Percentiles rank a stretch among this genome's conserved stretches.
These are phyloP conservation scores for Strix aluco DNA, from an alignment of 2,113 vertebrate species.

Conservation along the genomic window DNA sequence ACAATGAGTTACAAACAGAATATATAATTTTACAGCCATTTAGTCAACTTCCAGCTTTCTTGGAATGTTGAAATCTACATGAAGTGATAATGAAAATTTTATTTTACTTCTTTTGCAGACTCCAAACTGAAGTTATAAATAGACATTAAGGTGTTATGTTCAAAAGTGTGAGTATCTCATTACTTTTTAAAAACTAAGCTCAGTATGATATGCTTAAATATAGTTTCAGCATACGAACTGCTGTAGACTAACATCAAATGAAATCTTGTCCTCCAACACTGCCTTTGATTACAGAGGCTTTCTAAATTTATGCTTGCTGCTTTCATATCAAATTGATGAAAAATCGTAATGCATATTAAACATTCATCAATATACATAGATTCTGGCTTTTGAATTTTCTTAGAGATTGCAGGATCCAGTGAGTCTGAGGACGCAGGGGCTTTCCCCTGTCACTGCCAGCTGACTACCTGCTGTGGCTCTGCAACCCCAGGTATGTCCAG, in stretches of 20 bases:
- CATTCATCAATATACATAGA: background rate
- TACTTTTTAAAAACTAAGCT: background rate
- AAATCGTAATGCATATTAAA: background rate
- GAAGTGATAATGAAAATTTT: background rate
- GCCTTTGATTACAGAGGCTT: background rate
- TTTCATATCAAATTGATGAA: background rate
- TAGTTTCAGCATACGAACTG: background rate
- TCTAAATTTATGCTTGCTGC: background rate
- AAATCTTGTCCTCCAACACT: background rate
- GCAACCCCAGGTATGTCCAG: background rate
- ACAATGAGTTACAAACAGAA: background rate
- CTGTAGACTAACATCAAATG: background rate
- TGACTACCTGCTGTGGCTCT: background rate
- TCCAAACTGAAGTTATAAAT: background rate
- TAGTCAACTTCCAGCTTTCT: background rate
- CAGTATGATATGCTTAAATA: background rate
- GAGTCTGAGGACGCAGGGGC: background rate
- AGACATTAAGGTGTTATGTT: background rate
- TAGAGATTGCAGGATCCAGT: background rate
- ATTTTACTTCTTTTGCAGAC: background rate
- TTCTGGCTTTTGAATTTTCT: background rate
- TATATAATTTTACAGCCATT: background rate
- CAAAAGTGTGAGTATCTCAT: background rate
- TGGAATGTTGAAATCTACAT: background rate
- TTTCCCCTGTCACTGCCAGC: fast-evolving